Evolutionary conservation across 1,140 invertebrate genomes (phyloP).

Genomic region (Ditylenchus dipsaci): DNA sequence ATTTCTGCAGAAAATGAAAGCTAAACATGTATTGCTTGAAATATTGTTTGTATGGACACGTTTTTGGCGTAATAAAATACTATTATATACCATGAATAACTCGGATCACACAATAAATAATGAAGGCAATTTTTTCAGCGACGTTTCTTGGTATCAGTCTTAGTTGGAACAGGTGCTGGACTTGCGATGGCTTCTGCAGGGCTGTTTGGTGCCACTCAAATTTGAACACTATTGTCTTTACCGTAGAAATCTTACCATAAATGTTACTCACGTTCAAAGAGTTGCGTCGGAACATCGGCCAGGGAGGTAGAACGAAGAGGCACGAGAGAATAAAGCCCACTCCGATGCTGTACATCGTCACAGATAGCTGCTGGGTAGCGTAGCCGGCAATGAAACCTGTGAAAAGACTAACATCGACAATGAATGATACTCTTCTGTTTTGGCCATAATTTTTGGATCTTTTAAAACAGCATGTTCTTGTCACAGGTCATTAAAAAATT

Average conservation of each 20-base stretch:
- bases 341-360: slow-evolving; percentile 33
- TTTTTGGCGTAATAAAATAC: too few relatives aligned
- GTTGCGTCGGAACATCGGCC: slow-evolving; percentile 44
- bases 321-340: slow-evolving; percentile 39
- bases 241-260: background rate
- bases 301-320: slow-evolving; percentile 45
- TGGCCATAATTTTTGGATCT: too few relatives aligned
- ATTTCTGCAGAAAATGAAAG: too few relatives aligned
- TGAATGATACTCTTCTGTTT: too few relatives aligned
- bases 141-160: slow-evolving; percentile 27
- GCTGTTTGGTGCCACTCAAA: slow-evolving; percentile 38
- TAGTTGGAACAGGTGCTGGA: slow-evolving; percentile 2
- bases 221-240: background rate
- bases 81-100: too few relatives aligned
- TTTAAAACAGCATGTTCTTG: too few relatives aligned
- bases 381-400: slow-evolving; percentile 44
- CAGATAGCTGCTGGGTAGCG: slow-evolving; percentile 39
- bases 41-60: too few relatives aligned
- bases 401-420: slow-evolving; percentile 27
- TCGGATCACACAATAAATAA: too few relatives aligned
- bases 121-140: slow-evolving; percentile 10
- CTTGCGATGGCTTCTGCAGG: background rate
- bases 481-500: too few relatives aligned
- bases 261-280: slow-evolving; percentile 27
- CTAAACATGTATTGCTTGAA: too few relatives aligned